These are phyloP conservation scores for Drosophila saltans DNA, from an alignment of 1,140 invertebrate genomes.

Conservation along the genomic window DNA sequence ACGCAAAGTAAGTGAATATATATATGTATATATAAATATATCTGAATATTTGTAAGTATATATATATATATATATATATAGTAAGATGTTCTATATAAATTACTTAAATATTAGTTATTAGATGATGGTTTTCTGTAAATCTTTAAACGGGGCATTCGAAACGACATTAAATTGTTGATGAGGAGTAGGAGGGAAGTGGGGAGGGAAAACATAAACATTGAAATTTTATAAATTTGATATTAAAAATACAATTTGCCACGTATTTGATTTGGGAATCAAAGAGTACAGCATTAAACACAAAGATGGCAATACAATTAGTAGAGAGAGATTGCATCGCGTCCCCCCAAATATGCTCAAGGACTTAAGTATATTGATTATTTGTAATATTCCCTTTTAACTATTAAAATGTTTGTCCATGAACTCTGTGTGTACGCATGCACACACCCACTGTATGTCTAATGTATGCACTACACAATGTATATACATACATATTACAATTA, in stretches of 20 bases:
- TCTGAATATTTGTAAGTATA: slow-evolving; percentile 33
- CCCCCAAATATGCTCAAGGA: not conserved
- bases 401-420: too few relatives aligned
- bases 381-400: not conserved
- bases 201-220: not conserved
- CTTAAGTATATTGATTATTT: slow-evolving; percentile 5
- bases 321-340: slow-evolving; percentile 4
- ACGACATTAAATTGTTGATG: not conserved
- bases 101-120: slow-evolving; percentile 38
- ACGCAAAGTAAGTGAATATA: slow-evolving; percentile 72
- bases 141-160: not conserved
- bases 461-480: slow-evolving; percentile 37
- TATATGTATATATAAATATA: slow-evolving; percentile 42
- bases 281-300: not conserved
- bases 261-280: not conserved
- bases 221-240: not conserved
- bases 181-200: not conserved
- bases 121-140: slow-evolving; percentile 17
- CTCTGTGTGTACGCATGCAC: not conserved
- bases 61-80: slow-evolving; percentile 35
- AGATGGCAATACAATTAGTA: slow-evolving; percentile 11
- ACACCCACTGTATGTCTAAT: not conserved
- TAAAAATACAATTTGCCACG: not conserved
- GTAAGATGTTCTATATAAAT: slow-evolving; percentile 37
- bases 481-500: slow-evolving; percentile 19